These are phyloP conservation scores for Amitus sp. DNA, from an alignment of 2,888 invertebrate species.

Conservation along the genomic window DNA sequence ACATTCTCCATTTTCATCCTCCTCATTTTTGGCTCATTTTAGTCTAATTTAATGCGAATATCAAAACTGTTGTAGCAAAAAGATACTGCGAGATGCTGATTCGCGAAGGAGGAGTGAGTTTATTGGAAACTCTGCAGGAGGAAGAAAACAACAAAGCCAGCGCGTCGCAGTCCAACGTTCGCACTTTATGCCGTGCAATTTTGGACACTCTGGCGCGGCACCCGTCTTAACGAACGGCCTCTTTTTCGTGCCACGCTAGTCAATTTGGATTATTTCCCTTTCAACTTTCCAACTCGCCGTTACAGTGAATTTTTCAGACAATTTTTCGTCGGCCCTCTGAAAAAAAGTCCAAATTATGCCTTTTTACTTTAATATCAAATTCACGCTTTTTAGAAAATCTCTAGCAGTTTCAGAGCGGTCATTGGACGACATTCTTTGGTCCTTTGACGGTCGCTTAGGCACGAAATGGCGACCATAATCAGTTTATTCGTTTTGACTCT, in stretches of 20 bases:
- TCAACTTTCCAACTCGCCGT: no score
- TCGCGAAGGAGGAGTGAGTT: conserved; percentile 71
- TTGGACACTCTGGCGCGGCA: conserved; percentile 59
- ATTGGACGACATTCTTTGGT: no score
- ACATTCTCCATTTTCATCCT: no score
- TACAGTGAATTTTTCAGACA: no score
- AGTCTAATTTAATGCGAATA: not conserved
- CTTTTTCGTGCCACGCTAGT: conserved; percentile 50
- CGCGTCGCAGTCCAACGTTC: conserved; percentile 58
- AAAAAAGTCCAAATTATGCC: no score
- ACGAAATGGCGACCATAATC: no score
- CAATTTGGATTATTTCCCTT: conserved; percentile 45
- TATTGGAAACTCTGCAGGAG: conserved; percentile 64
- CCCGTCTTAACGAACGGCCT: conserved; percentile 51
- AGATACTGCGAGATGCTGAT: conserved; percentile 75
- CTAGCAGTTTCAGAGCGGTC: no score
- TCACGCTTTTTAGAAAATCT: no score
- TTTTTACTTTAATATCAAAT: no score
- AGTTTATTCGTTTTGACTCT: no score
- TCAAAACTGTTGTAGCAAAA: conserved; percentile 67
- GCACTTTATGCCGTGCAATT: conserved; percentile 59
- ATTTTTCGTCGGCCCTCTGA: no score
- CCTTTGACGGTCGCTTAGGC: no score
- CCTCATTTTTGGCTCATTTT: not conserved
- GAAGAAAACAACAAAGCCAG: conserved; percentile 59